Conservation (phyloP, 2,797 vertebrate species). For the Pseudotriccus pelzelni region DNA sequence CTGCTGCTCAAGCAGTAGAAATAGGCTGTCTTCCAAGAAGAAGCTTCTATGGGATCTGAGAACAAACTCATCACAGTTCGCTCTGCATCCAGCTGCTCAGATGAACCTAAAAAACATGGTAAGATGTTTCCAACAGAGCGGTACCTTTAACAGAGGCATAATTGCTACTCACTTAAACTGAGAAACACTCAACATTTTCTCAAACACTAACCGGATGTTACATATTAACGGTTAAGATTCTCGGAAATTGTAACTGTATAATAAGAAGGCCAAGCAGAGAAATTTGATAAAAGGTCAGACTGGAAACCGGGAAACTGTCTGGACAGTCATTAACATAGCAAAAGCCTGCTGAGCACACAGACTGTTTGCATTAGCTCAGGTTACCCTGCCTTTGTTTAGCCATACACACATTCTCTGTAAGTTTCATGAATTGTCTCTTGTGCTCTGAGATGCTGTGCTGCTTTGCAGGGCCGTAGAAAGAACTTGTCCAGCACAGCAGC, state of each 20-base stretch:
- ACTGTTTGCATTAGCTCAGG: background rate
- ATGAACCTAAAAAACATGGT: slow-evolving; percentile 52
- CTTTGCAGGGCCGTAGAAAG: background rate
- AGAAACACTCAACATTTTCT: background rate
- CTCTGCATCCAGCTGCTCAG: slow-evolving; percentile 85
- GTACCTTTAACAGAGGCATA: background rate
- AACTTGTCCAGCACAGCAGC: background rate
- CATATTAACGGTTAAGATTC: background rate
- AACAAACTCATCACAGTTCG: slow-evolving; percentile 84
- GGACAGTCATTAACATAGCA: background rate
- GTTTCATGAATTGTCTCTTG: background rate
- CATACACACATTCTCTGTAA: background rate
- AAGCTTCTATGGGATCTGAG: slow-evolving; percentile 77
- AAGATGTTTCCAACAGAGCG: background rate
- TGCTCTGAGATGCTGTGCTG: background rate
- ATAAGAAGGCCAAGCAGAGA: background rate
- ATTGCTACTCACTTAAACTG: background rate
- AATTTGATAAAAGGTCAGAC: background rate
- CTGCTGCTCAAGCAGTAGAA: slow-evolving; percentile 92
- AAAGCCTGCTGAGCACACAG: background rate
- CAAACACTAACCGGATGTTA: background rate
- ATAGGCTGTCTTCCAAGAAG: slow-evolving; percentile 88
- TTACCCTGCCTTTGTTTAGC: background rate
- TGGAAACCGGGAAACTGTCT: background rate
- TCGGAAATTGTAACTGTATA: background rate